A percentile compares a stretch with the other conserved stretches of the same genome.
Conservation (phyloP, 2,113 vertebrate species). For the Sinosuthora webbiana region DNA sequence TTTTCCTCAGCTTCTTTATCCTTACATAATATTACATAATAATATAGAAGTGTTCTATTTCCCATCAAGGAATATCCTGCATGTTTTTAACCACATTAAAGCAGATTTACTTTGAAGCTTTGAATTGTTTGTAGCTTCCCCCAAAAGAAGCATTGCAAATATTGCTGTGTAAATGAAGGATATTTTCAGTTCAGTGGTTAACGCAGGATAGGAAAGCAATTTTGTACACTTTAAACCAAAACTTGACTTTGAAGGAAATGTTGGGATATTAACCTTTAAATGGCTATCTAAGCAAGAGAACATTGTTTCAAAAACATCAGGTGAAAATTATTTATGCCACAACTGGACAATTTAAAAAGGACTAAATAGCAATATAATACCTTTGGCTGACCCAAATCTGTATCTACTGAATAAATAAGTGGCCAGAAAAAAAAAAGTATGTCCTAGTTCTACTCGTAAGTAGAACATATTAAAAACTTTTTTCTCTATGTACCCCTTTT, state of each 20-base stretch:
- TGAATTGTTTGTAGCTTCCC: constrained; percentile 3
- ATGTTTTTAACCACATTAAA: constrained; percentile 41
- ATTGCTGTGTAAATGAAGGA: neutral
- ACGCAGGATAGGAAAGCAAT: neutral
- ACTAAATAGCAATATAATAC: neutral
- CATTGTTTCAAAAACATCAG: neutral
- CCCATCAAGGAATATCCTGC: constrained; percentile 8
- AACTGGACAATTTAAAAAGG: neutral
- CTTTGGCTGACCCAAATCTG: neutral
- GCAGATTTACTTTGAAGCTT: constrained; percentile 50
- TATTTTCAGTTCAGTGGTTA: constrained; percentile 42
- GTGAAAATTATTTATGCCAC: neutral
- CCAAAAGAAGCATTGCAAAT: neutral
- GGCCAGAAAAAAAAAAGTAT: neutral
- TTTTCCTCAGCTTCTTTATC: neutral
- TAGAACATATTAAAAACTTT: neutral
- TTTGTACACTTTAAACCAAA: neutral
- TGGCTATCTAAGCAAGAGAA: neutral
- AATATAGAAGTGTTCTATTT: constrained; percentile 9
- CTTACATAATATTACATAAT: constrained; percentile 27
- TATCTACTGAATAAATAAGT: constrained; percentile 4
- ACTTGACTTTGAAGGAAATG: neutral
- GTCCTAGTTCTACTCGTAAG: neutral
- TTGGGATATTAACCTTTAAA: neutral
- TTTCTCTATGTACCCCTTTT: neutral